A percentile compares a stretch with the other conserved stretches of the same genome.
These are phyloP conservation scores for Anagrus nilaparvatae DNA, from an alignment of 1,140 invertebrate genomes.

Conservation along the genomic window DNA sequence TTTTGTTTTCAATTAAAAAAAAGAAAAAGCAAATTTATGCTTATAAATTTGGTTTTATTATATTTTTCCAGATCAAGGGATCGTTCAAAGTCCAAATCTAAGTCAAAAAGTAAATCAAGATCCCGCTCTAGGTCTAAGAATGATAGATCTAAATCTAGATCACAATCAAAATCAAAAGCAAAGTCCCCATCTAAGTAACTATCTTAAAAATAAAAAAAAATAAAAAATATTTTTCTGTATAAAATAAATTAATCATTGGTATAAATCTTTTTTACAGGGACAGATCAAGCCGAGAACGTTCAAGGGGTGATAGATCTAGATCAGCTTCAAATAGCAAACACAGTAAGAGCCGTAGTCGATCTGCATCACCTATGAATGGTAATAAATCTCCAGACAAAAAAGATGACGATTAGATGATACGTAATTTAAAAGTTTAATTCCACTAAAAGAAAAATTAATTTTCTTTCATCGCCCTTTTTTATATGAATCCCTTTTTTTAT, in stretches of 20 bases:
- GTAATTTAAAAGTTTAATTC: constrained; percentile 21
- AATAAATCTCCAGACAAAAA: constrained; percentile 43
- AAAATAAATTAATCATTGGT: neutral
- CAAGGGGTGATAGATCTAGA: constrained; percentile 38
- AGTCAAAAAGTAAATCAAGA: constrained; percentile 49
- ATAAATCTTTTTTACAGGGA: constrained; percentile 29
- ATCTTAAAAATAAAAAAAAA: constrained; percentile 17
- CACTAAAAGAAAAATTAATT: neutral
- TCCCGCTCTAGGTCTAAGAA: constrained; percentile 46
- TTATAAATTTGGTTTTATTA: no score
- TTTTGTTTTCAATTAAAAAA: no score
- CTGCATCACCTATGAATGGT: constrained; percentile 45
- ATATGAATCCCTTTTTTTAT: constrained; percentile 17
- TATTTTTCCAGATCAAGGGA: constrained; percentile 48
- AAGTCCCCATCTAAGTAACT: constrained; percentile 45
- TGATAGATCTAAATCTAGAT: constrained; percentile 49
- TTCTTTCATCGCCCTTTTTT: constrained; percentile 14
- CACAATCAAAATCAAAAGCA: constrained; percentile 47
- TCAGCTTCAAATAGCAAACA: constrained; percentile 43
- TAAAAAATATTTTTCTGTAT: no score
- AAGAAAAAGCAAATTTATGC: no score
- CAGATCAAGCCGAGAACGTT: constrained; percentile 39
- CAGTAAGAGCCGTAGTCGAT: constrained; percentile 45
- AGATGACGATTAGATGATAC: constrained; percentile 20
- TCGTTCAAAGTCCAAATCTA: constrained; percentile 46